Percentiles rank a stretch among this genome's conserved stretches.
Conservation (phyloP, 2,888 invertebrate species). For the Nebria brevicollis region DNA sequence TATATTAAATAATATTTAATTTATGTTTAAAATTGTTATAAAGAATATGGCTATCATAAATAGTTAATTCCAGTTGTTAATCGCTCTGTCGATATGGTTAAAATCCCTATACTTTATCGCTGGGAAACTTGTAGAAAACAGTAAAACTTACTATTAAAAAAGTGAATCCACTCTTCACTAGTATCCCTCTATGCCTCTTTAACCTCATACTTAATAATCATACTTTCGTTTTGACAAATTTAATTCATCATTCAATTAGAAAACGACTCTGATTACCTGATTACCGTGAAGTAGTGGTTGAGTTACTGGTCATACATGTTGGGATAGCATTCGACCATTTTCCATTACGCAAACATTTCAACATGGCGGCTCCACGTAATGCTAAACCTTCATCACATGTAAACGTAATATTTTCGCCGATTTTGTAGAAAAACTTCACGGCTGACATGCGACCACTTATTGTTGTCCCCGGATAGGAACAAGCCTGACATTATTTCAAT, state of each 20-base stretch:
- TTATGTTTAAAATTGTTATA: too few relatives aligned
- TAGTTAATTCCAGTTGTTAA: background rate
- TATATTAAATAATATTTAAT: too few relatives aligned
- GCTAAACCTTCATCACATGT: constrained; percentile 82
- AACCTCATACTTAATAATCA: background rate
- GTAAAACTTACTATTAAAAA: background rate
- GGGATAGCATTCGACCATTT: constrained; percentile 90
- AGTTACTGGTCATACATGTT: constrained; percentile 66
- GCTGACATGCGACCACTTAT: constrained; percentile 87
- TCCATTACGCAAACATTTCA: constrained; percentile 82
- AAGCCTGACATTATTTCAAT: constrained; percentile 70
- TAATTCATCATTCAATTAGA: background rate
- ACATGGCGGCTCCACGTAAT: constrained; percentile 79
- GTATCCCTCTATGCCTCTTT: background rate
- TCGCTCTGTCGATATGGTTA: background rate
- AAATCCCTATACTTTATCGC: background rate
- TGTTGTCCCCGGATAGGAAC: constrained; percentile 87
- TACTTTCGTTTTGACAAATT: background rate
- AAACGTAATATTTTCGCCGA: constrained; percentile 86
- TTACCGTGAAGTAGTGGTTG: constrained; percentile 27
- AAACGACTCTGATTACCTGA: constrained; percentile 10
- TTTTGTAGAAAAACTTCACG: constrained; percentile 88
- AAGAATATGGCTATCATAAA: background rate
- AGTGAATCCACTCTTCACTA: background rate
- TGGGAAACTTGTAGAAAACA: background rate